Conservation (phyloP, 2,888 invertebrate species). For the Andricus quercusramuli region DNA sequence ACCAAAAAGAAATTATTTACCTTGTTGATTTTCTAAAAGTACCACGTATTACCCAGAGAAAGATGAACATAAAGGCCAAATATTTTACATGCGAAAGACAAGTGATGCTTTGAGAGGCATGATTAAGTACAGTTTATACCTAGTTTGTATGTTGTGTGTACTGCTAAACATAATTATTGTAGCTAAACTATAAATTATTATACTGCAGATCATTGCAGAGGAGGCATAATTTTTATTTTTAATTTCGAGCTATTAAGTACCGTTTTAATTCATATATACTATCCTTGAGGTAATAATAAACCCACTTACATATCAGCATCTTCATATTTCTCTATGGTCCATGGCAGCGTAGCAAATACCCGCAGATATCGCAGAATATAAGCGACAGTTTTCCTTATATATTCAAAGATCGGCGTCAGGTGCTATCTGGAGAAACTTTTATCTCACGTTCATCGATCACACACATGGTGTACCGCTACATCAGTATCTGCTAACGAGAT, state of each 20-base stretch:
- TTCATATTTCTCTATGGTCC: constrained; percentile 12
- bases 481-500: constrained; percentile 49
- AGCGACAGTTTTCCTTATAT: constrained; percentile 33
- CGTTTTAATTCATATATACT: constrained; percentile 34
- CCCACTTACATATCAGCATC: background rate
- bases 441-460: constrained; percentile 55
- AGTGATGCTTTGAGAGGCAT: constrained; percentile 18
- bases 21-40: background rate
- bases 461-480: constrained; percentile 51
- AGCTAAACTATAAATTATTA: constrained; percentile 35
- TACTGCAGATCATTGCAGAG: constrained; percentile 11
- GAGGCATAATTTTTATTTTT: background rate
- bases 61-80: no score
- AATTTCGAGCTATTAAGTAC: constrained; percentile 25
- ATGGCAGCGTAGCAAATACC: constrained; percentile 18
- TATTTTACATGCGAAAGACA: background rate
- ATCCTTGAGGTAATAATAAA: constrained; percentile 32
- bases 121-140: constrained; percentile 11
- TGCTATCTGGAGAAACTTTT: constrained; percentile 48
- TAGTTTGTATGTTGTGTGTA: constrained; percentile 10
- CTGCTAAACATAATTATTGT: constrained; percentile 32
- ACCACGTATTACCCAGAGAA: background rate
- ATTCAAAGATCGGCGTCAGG: constrained; percentile 6
- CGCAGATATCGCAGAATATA: constrained; percentile 6
- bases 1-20: background rate